Base-by-base conservation (phyloP, 2,888 invertebrate species). In the Lepeophtheirus nordmannii region DNA sequence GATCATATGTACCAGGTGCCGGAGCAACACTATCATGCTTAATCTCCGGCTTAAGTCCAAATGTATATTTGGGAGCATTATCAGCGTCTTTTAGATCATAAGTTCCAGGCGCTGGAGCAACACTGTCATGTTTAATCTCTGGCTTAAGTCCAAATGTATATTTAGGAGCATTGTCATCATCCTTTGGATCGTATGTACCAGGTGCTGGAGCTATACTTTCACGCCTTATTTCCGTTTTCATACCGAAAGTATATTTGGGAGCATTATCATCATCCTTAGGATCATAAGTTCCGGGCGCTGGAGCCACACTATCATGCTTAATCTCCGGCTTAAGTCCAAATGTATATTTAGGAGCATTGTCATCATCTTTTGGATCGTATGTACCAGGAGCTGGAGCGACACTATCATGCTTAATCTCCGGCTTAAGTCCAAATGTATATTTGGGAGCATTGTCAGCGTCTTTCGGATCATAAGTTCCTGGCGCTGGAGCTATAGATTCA, bases 1-100 rank as follows among this genome's bases (percentile, higher is more conserved):
- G 85, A 70, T 73, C 75, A 75, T 91, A 91, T 75, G 89, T 87
- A 14, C 89, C 89, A 0, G 91, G 91, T 8, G 90, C 89, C 1
- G 90, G 90, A 23, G 89, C 88, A 5, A 80, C 80, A 71, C 82
- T 80, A 10, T 60, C 38, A 10, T 58, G 10, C 17, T 66, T 60
- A 10, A 39, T 46, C 30, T 66, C 66, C 1, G 66, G 66, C n/a
- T 58, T 38, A 22, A 66, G 41, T 10, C 66, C 66, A 60, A 66
- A 66, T 14, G 66, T 40, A 14, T 66, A 30, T 10, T 41, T 22
- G 1, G 60, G 60, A 22, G 22, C 12, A 9, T 60, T 46, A 20
- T 59, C 60, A 12, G 40, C 46, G 23, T 66, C 58, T 23, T 59
- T 58, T 20, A 38, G 17, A 14, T 66, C 66, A 22, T 66, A 66